These are phyloP conservation scores for Nymphalis urticae DNA, from an alignment of 2,888 invertebrate species.

Conservation along the genomic window DNA sequence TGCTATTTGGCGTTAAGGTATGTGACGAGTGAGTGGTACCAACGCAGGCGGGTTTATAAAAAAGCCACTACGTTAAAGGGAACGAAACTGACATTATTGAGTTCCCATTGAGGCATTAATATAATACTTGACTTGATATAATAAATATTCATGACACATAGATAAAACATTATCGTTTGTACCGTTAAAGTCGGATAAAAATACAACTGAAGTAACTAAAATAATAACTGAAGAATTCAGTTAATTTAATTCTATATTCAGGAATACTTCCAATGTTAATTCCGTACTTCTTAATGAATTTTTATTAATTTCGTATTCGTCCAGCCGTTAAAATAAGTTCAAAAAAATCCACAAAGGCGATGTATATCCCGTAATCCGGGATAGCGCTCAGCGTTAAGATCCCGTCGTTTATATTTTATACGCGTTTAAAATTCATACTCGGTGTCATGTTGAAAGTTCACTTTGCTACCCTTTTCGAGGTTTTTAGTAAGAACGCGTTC, in stretches of 20 bases:
- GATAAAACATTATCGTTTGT: too few species aligned
- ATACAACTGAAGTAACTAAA: too few species aligned
- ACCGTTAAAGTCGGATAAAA: too few species aligned
- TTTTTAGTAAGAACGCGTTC: constrained; percentile 18
- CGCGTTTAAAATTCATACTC: constrained; percentile 34
- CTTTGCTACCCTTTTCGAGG: constrained; percentile 31
- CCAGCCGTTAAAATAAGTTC: background rate
- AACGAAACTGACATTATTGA: too few species aligned
- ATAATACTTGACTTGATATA: too few species aligned
- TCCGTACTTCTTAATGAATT: background rate
- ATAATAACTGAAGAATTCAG: too few species aligned
- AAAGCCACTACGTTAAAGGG: too few species aligned
- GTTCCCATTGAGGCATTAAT: too few species aligned
- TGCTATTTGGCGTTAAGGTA: too few species aligned
- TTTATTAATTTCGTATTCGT: background rate
- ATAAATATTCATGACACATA: too few species aligned
- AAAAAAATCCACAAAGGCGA: constrained; percentile 23
- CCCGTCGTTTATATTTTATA: constrained; percentile 35
- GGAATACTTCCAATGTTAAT: background rate
- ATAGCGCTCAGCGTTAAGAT: constrained; percentile 29
- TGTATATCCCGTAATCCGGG: constrained; percentile 29
- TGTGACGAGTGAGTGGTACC: too few species aligned
- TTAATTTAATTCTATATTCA: background rate
- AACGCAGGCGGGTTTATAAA: too few species aligned
- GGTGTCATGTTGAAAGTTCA: constrained; percentile 30